phyloP scores from a whole-genome alignment of 1,140 invertebrate genomes.

The Reticulitermes speratus region DNA sequence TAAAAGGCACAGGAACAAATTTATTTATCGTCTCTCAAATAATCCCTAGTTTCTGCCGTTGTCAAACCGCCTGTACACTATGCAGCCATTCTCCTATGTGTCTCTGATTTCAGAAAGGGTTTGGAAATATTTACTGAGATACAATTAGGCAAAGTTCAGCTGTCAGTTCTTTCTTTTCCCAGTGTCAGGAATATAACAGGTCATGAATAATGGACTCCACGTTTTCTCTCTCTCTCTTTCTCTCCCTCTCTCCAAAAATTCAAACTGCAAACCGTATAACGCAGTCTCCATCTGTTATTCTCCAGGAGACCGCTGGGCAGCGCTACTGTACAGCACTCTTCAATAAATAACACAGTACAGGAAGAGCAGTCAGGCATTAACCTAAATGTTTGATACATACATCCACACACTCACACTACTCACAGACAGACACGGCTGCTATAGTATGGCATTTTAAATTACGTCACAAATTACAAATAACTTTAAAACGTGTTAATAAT shows the following conservation, averaged over 20 bases:
- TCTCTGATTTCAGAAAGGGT: not conserved
- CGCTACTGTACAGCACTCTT: not conserved
- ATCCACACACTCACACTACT: not conserved
- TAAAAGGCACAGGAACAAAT: too few species aligned
- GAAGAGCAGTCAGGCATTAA: not conserved
- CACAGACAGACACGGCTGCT: too few species aligned
- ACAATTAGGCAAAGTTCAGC: not conserved
- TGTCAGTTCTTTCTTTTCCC: not conserved
- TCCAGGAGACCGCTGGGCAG: not conserved
- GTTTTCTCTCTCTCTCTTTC: too few species aligned
- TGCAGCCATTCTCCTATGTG: too few species aligned
- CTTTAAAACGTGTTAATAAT: too few species aligned
- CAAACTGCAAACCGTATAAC: not conserved
- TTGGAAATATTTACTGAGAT: not conserved
- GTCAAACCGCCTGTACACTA: too few species aligned
- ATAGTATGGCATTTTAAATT: too few species aligned
- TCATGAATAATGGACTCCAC: not conserved
- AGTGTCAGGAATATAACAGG: not conserved
- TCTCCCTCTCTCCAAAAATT: not conserved
- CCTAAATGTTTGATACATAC: not conserved
- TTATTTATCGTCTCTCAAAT: too few species aligned
- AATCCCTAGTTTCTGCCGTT: too few species aligned
- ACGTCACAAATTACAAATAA: too few species aligned
- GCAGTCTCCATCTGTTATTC: constrained; percentile 7
- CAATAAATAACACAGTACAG: not conserved